Evolutionary conservation across 2,888 invertebrate genomes (phyloP), one percentile per base, ranked within the genome.

Genomic region (Metalampra italica): DNA sequence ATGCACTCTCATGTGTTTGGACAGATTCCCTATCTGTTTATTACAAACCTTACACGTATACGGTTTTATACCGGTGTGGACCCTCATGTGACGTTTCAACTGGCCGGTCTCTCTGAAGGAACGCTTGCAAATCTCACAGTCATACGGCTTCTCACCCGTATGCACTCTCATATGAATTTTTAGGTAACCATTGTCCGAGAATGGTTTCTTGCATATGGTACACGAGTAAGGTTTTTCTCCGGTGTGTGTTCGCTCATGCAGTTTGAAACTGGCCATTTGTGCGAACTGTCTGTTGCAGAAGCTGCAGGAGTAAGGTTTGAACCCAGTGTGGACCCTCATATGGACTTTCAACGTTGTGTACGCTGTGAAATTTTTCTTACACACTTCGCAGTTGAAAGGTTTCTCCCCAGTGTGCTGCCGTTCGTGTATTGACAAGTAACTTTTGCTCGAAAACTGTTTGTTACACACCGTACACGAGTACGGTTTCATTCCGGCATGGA

Each of bases 101-200:
- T 85, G 86, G 0, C 85, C 84, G 0, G 78, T 78, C 36, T 88
- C 88, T 0, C 84, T 59, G 30, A 88, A 88, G 8, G 75, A 66
- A 0, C 83, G 67, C 13, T 86, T 81, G 37, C 88, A 88, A 0
- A 85, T 46, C 0, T 85, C 80, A 46, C 88, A 88, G 0, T 50
- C 53, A 32, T 72, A 87, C 0, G 88, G 88, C 11, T 82, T 83
- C 14, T 83, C 85, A 0, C 84, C 84, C 0, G 82, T 84, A 50
- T 88, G 88, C 0, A 86, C 74, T 0, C 87, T 55, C 83, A 86
- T 82, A 50, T 88, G 88, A 0, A 85, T 85, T 52, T 84, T 88
- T 11, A 88, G 61, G 46, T 88, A 86, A 0, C 86, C 85, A n/a
- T 83, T 87, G 41, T 87, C 85, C 0, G 88, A 80, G 39, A 88